Evolutionary conservation across 2,797 vertebrate genomes (phyloP).

Genomic region (Pseudomugil tenellus): DNA sequence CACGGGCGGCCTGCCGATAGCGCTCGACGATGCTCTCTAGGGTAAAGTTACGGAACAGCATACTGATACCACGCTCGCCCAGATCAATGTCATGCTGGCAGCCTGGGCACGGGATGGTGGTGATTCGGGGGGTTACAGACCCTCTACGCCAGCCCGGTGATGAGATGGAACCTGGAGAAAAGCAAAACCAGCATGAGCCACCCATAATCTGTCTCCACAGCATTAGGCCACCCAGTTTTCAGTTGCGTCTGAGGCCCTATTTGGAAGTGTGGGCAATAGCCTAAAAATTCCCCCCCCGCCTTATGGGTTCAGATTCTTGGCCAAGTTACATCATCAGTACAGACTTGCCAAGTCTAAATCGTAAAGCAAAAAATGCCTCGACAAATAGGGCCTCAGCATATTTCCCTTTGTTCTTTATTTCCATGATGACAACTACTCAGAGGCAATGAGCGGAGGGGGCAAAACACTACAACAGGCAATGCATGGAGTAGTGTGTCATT

Average conservation of each 20-base stretch:
- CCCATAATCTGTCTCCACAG: not conserved
- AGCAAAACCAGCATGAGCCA: slow-evolving; percentile 10
- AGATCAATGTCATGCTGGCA: slow-evolving; percentile 95
- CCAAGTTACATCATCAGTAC: slow-evolving; percentile 47
- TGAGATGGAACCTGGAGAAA: slow-evolving; percentile 80
- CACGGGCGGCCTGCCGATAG: slow-evolving; percentile 94
- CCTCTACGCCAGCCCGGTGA: slow-evolving; percentile 91
- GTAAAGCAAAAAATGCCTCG: slow-evolving; percentile 45
- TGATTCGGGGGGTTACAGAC: slow-evolving; percentile 89
- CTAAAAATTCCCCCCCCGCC: slow-evolving; percentile 2
- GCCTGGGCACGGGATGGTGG: slow-evolving; percentile 91
- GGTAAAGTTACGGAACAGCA: slow-evolving; percentile 96
- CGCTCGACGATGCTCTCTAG: slow-evolving; percentile 97
- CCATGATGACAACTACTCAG: slow-evolving; percentile 57
- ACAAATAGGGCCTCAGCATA: slow-evolving; percentile 67
- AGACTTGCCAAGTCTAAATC: slow-evolving; percentile 44
- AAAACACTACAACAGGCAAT: slow-evolving; percentile 53
- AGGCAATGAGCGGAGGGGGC: slow-evolving; percentile 29
- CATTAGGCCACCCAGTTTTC: slow-evolving; percentile 38
- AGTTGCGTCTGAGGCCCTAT: slow-evolving; percentile 62
- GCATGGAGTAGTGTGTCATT: slow-evolving; percentile 55
- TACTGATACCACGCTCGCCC: slow-evolving; percentile 95
- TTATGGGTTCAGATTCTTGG: slow-evolving; percentile 39
- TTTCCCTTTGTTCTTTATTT: slow-evolving; percentile 58
- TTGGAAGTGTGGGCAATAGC: slow-evolving; percentile 40